phyloP scores from a whole-genome alignment of 2,113 vertebrate genomes.

The Gadus macrocephalus region DNA sequence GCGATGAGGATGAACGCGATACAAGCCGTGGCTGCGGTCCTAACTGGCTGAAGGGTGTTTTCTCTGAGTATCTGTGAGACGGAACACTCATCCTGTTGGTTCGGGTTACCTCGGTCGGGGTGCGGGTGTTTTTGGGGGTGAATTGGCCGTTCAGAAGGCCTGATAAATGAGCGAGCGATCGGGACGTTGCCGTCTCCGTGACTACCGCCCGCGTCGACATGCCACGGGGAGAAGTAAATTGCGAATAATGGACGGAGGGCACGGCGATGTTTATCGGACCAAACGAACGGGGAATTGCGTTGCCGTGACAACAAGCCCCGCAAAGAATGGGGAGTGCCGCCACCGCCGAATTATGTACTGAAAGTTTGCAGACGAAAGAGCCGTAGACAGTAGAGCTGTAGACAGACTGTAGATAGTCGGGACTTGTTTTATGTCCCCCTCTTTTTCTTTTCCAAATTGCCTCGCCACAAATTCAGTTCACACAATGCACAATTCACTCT shows the following conservation, averaged over 20 bases:
- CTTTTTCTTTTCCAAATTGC: slow-evolving; percentile 31
- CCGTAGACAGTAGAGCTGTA: slow-evolving; percentile 23
- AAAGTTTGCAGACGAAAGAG: slow-evolving; percentile 22
- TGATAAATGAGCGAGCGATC: slow-evolving; percentile 27
- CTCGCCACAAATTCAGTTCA: slow-evolving; percentile 24
- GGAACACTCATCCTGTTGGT: slow-evolving; percentile 45
- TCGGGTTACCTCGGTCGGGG: slow-evolving; percentile 25
- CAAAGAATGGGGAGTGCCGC: slow-evolving; percentile 31
- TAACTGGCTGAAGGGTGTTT: slow-evolving; percentile 47
- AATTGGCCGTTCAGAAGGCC: slow-evolving; percentile 33
- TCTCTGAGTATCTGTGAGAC: slow-evolving; percentile 48
- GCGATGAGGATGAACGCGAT: slow-evolving; percentile 28
- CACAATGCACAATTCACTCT: slow-evolving; percentile 16
- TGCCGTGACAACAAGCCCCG: slow-evolving; percentile 49
- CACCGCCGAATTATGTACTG: slow-evolving; percentile 46
- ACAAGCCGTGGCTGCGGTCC: slow-evolving; percentile 32
- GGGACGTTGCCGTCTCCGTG: slow-evolving; percentile 37
- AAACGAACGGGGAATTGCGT: slow-evolving; percentile 48
- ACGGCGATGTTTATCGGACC: slow-evolving; percentile 58
- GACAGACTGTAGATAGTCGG: slow-evolving; percentile 10
- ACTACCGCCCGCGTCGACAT: slow-evolving; percentile 50
- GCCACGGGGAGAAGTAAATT: slow-evolving; percentile 56
- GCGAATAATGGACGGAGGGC: slow-evolving; percentile 57
- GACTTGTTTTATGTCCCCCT: too few relatives aligned
- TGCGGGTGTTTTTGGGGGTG: slow-evolving; percentile 30